Evolutionary conservation across 2,888 invertebrate genomes (phyloP).

Genomic region (Epinotia nisella): DNA sequence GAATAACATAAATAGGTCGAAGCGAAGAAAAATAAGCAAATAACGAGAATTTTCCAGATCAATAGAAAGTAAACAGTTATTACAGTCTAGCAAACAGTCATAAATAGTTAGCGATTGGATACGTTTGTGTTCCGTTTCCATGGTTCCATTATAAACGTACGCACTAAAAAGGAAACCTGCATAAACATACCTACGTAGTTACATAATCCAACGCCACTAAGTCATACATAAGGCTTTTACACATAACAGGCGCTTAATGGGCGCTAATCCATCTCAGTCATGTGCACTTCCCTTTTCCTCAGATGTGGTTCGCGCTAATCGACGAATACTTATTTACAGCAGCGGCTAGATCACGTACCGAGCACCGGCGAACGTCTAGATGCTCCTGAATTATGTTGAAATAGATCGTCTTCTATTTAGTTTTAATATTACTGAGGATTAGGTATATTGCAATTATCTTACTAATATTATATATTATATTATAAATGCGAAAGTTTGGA

Average conservation of each 20-base stretch:
- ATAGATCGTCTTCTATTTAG: constrained; percentile 11
- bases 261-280: constrained; percentile 64
- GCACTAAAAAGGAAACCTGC: background rate
- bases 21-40: constrained; percentile 1
- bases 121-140: background rate
- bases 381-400: constrained; percentile 35
- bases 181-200: constrained; percentile 4
- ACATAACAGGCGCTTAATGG: constrained; percentile 58
- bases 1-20: constrained; percentile 18
- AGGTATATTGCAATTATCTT: background rate
- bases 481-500: too few species aligned
- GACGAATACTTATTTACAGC: constrained; percentile 47
- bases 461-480: too few species aligned
- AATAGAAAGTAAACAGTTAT: constrained; percentile 13
- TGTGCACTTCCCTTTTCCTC: constrained; percentile 56
- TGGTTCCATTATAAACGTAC: background rate
- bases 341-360: constrained; percentile 26
- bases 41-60: background rate
- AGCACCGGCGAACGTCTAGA: constrained; percentile 7
- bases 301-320: constrained; percentile 45
- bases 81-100: constrained; percentile 1
- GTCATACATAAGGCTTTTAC: constrained; percentile 44
- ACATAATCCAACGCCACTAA: constrained; percentile 25
- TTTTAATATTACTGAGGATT: constrained; percentile 4
- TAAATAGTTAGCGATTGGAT: background rate